Conservation (phyloP, 2,888 invertebrate species). For the Tortrix viridana region DNA sequence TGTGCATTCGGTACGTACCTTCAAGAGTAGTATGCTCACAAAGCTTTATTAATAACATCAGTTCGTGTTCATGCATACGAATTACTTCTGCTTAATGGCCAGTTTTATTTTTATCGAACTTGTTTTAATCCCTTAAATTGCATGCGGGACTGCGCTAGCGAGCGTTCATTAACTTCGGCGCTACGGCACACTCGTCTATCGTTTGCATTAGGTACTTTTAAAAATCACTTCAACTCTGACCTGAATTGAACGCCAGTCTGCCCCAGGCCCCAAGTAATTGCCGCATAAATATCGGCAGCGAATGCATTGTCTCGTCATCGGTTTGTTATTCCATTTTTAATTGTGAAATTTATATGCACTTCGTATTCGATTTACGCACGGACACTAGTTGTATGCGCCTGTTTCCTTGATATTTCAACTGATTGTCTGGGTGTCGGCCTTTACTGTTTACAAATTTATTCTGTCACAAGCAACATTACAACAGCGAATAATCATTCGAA, state of each 20-base stretch:
- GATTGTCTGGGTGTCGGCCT: too few relatives aligned
- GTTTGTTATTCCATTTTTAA: slow-evolving; percentile 39
- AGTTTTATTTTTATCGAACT: slow-evolving; percentile 48
- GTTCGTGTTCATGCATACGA: too few relatives aligned
- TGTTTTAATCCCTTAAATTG: slow-evolving; percentile 55
- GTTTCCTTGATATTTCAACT: too few relatives aligned
- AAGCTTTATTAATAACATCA: too few relatives aligned
- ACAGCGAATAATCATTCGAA: too few relatives aligned
- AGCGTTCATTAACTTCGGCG: slow-evolving; percentile 71
- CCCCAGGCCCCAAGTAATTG: slow-evolving; percentile 68
- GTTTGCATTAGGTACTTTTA: slow-evolving; percentile 80
- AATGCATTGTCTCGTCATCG: slow-evolving; percentile 36
- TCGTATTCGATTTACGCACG: too few relatives aligned
- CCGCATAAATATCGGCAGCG: slow-evolving; percentile 65
- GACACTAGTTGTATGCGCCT: too few relatives aligned
- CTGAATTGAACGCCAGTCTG: slow-evolving; percentile 74
- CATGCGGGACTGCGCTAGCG: slow-evolving; percentile 53
- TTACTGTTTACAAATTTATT: too few relatives aligned
- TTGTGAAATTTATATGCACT: slow-evolving; percentile 14
- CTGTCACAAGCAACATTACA: too few relatives aligned
- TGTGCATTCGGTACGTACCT: too few relatives aligned
- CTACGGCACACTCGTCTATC: slow-evolving; percentile 64
- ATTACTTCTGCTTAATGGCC: not conserved
- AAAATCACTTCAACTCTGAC: slow-evolving; percentile 80
- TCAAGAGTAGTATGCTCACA: too few relatives aligned